Base-by-base conservation (phyloP, 2,113 vertebrate species). In the Chaetodon trifascialis region DNA sequence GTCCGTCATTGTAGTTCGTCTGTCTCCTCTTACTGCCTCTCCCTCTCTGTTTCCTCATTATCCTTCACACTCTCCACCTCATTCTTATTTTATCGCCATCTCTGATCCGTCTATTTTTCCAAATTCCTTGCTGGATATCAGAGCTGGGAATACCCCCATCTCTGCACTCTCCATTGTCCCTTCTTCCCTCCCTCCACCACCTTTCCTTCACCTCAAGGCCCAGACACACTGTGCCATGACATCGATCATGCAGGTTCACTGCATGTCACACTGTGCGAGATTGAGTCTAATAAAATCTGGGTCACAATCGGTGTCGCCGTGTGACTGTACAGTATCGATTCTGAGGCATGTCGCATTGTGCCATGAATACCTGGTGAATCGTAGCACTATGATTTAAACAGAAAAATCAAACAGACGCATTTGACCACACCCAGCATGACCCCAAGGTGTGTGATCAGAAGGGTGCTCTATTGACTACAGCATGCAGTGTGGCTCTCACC, bases 231-330 rank as follows among this genome's bases (percentile, higher is more conserved):
- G 67, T 62, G 54, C 2, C 25, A 56, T 73, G 62, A 74, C 49
- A 44, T 49, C 14, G 2, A 60, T 68, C 17, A 46, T 67, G 74
- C 58, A 52, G 69, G 73, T 70, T 80, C 70, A 66, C 4, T 79
- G 51, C 47, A 16, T 52, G 30, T 23, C 25, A 25, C 62, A n/a
- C 62, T 36, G 25, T 36, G 51, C 16, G 8, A 42, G 19, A 77
- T 30, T 76, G 62, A 49, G 4, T 46, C 62, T 58, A 40, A 79
- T 82, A 47, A 68, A 79, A 76, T 82, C 56, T 23, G 38, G 17
- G 49, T 73, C 38, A 73, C 23, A 2, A 68, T 70, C 71, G 44
- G 23, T 54, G 36, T 52, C 65, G 15, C 64, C 62, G 76, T 59
- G 62, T 59, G 62, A 67, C 52, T 80, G 15, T 65, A n/a, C 6